phyloP scores from a whole-genome alignment of 2,113 vertebrate genomes.

The Albula goreensis region DNA sequence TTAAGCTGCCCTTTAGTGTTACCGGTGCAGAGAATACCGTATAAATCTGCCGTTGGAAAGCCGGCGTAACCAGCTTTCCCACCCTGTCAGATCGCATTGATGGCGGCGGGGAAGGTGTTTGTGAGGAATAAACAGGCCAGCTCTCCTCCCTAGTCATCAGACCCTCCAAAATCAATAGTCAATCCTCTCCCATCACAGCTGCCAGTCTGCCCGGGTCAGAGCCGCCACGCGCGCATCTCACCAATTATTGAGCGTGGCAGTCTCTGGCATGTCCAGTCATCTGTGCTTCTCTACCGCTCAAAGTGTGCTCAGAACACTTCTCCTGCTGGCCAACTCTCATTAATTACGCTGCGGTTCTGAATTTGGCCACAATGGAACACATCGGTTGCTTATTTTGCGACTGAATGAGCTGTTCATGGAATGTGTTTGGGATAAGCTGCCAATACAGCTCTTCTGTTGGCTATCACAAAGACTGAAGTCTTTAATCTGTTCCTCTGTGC shows the following conservation, averaged over 20 bases:
- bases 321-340: not conserved
- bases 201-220: not conserved
- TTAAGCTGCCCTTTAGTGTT: not conserved
- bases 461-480: too few relatives aligned
- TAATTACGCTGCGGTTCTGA: not conserved
- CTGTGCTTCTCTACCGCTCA: too few relatives aligned
- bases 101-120: not conserved
- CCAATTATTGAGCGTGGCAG: conserved; percentile 17
- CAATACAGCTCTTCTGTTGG: too few relatives aligned
- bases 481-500: too few relatives aligned
- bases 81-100: not conserved
- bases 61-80: not conserved
- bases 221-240: not conserved
- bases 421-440: too few relatives aligned
- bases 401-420: not conserved
- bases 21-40: not conserved
- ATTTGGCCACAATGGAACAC: not conserved
- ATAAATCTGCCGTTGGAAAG: not conserved
- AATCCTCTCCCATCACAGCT: not conserved
- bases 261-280: conserved; percentile 10
- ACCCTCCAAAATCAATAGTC: conserved; percentile 10
- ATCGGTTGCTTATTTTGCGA: not conserved
- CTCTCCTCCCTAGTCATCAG: not conserved
- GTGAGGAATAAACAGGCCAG: not conserved
- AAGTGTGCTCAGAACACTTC: not conserved